A percentile compares a stretch with the other conserved stretches of the same genome.
Evolutionary conservation across 2,113 vertebrate species (phyloP).

Genomic region (Meleagris gallopavo): DNA sequence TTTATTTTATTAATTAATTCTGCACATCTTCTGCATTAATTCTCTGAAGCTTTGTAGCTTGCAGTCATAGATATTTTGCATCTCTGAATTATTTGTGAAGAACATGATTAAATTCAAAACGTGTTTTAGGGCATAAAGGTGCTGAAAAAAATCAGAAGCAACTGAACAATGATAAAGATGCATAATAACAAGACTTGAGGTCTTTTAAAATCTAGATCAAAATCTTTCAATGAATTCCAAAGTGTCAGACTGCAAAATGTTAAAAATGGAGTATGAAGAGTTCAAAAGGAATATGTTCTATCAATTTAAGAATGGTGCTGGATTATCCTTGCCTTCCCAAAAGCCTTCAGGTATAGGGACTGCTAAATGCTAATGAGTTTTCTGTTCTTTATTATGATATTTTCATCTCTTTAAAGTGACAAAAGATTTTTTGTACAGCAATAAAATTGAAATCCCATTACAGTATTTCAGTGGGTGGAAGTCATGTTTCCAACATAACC

Average conservation of each 20-base stretch:
- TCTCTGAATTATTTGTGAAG: background rate
- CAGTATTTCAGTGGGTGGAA: background rate
- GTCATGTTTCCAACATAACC: background rate
- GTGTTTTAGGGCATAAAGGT: background rate
- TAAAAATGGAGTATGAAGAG: background rate
- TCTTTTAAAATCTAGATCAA: background rate
- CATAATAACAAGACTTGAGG: background rate
- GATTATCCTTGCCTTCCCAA: background rate
- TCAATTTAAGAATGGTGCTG: background rate
- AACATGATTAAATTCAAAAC: background rate
- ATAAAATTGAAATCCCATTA: background rate
- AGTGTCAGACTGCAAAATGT: background rate
- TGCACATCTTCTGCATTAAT: background rate
- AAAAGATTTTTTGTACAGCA: background rate
- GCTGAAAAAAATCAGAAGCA: conserved; percentile 5
- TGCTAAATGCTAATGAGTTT: background rate
- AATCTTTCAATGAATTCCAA: background rate
- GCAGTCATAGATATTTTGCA: background rate
- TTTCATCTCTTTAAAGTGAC: background rate
- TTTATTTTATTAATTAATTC: background rate
- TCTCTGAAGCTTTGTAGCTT: background rate
- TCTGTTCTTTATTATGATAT: background rate
- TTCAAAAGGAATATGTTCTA: background rate
- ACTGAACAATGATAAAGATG: background rate
- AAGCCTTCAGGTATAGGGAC: background rate